phyloP scores from a whole-genome alignment of 2,888 invertebrate genomes.

The Cynaeus angustus region DNA sequence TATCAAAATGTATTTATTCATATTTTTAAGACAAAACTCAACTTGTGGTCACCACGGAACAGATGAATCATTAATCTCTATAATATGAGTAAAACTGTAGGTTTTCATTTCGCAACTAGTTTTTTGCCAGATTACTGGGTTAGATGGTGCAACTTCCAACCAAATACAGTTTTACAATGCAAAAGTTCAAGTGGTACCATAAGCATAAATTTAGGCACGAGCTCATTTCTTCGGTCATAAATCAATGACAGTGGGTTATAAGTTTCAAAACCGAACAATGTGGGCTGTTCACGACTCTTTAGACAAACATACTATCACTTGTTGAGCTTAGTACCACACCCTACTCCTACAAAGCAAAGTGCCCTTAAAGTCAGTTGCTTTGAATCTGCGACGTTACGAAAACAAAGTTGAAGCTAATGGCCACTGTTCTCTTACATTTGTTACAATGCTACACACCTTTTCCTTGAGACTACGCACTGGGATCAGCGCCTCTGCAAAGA shows the following conservation, averaged over 20 bases:
- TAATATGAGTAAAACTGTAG: not conserved
- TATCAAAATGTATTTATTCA: conserved; percentile 2
- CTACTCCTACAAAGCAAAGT: conserved; percentile 36
- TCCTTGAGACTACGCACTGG: conserved; percentile 31
- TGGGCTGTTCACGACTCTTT: conserved; percentile 53
- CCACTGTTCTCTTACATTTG: not conserved
- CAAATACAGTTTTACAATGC: conserved; percentile 10
- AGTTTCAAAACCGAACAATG: conserved; percentile 52
- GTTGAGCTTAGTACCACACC: conserved; percentile 50
- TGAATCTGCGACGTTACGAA: conserved; percentile 12
- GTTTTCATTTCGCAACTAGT: conserved; percentile 6
- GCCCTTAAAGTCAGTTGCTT: conserved; percentile 6
- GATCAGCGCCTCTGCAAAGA: not conserved
- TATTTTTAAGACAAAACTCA: not conserved
- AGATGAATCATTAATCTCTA: no score
- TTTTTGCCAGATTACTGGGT: not conserved
- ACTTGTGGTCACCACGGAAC: no score
- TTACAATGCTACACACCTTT: conserved; percentile 7
- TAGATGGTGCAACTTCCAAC: conserved; percentile 2
- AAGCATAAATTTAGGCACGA: conserved; percentile 27
- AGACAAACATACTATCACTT: conserved; percentile 46
- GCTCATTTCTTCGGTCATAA: conserved; percentile 32
- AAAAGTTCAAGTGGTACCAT: conserved; percentile 13
- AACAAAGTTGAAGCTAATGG: conserved; percentile 1
- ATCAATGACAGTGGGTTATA: conserved; percentile 50